Evolutionary conservation across 35 echinoderm and acorn worm genomes (phyloP).

Genomic region (Ophiothrix spiculata): DNA sequence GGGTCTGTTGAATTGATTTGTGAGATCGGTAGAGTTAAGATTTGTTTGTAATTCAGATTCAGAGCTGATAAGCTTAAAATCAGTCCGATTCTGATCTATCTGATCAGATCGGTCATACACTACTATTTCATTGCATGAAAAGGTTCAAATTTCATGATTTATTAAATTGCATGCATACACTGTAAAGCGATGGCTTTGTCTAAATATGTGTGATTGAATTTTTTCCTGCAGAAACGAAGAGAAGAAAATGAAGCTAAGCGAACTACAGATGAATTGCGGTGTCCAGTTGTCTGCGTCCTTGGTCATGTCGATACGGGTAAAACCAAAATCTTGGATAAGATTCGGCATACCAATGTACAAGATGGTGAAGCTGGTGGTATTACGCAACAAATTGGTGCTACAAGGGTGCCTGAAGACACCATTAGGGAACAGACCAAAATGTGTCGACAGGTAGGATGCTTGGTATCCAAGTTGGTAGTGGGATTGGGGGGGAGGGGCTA

Average conservation of each 20-base stretch:
- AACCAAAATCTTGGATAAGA: constrained; percentile 98
- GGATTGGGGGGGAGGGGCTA: too few relatives aligned
- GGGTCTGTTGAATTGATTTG: too few relatives aligned
- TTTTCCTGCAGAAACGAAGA: constrained; percentile 72
- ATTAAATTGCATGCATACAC: too few relatives aligned
- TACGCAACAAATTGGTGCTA: constrained; percentile 92
- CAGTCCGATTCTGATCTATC: too few relatives aligned
- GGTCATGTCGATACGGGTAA: constrained; percentile 98
- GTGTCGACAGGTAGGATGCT: constrained; percentile 97
- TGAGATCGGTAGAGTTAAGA: too few relatives aligned
- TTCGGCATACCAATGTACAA: constrained; percentile 89
- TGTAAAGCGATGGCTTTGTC: background rate
- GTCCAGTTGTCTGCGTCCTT: constrained; percentile 88
- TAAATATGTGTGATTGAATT: background rate
- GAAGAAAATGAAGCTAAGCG: constrained; percentile 69
- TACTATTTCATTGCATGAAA: background rate
- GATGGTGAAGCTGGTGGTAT: constrained; percentile 97
- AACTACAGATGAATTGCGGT: constrained; percentile 62
- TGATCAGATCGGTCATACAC: background rate
- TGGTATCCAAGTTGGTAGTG: too few relatives aligned
- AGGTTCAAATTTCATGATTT: background rate
- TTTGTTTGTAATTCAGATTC: too few relatives aligned
- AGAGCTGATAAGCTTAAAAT: too few relatives aligned
- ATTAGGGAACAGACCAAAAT: constrained; percentile 98
- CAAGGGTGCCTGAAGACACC: constrained; percentile 78